Conservation (phyloP, 2,797 vertebrate genomes). For the Microhierax caerulescens region DNA sequence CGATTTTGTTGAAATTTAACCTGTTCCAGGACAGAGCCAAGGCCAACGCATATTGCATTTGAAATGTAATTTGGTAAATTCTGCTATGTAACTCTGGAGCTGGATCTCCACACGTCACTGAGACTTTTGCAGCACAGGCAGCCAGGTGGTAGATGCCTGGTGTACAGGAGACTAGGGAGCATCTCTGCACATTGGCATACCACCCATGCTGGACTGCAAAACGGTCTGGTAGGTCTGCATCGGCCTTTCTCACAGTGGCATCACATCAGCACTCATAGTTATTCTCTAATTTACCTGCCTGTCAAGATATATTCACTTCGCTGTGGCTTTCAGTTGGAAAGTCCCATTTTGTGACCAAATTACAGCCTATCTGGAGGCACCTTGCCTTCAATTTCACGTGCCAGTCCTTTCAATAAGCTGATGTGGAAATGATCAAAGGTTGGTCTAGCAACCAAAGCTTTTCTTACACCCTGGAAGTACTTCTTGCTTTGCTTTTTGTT, state of each 20-base stretch:
- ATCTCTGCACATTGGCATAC: background rate
- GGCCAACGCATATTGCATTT: background rate
- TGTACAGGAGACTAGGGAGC: background rate
- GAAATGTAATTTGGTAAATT: background rate
- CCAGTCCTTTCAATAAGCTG: background rate
- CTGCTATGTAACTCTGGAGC: background rate
- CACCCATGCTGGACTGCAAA: background rate
- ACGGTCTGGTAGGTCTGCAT: background rate
- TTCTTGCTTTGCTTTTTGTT: background rate
- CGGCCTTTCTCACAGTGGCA: background rate
- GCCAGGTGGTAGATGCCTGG: background rate
- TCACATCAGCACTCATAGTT: background rate
- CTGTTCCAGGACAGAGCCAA: background rate
- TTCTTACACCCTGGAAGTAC: background rate
- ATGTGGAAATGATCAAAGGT: background rate
- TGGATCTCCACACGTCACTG: background rate
- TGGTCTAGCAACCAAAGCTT: background rate
- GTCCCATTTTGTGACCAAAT: background rate
- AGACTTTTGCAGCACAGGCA: background rate
- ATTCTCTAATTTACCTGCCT: background rate
- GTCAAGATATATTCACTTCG: background rate
- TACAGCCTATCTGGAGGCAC: background rate
- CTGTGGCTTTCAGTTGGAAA: background rate
- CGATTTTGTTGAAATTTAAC: background rate
- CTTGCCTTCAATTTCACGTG: background rate